phyloP scores from a whole-genome alignment of 2,113 vertebrate species.

The Dicrurus megarhynchus region DNA sequence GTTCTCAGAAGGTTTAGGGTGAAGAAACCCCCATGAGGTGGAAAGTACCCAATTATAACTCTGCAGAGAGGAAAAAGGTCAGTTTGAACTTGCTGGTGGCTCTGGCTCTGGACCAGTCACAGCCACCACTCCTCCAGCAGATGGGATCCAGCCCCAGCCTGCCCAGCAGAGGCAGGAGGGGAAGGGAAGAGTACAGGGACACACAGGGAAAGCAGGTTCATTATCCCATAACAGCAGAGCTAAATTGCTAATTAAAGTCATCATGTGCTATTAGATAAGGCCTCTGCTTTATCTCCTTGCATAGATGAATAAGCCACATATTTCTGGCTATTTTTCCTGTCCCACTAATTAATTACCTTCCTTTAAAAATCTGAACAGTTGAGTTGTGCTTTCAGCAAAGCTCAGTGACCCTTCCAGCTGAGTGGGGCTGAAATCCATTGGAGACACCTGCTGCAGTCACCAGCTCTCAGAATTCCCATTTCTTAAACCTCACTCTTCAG shows the following conservation, averaged over 20 bases:
- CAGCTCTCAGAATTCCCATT: background rate
- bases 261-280: background rate
- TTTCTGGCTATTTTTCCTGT: background rate
- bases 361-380: background rate
- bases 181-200: background rate
- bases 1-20: background rate
- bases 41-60: background rate
- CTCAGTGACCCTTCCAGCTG: background rate
- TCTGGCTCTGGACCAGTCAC: background rate
- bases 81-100: background rate
- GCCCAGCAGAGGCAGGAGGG: background rate
- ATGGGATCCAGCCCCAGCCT: background rate
- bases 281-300: background rate
- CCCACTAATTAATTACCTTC: background rate
- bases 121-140: background rate
- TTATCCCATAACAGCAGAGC: background rate
- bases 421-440: background rate
- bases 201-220: background rate
- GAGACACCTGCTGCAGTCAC: background rate
- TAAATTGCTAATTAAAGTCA: slow-evolving; percentile 37
- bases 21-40: background rate
- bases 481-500: background rate
- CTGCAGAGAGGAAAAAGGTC: background rate
- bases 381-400: background rate
- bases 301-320: background rate